A percentile compares a stretch with the other conserved stretches of the same genome.
Evolutionary conservation across 2,888 invertebrate species (phyloP).

Genomic region (Macrophya alboannulata): DNA sequence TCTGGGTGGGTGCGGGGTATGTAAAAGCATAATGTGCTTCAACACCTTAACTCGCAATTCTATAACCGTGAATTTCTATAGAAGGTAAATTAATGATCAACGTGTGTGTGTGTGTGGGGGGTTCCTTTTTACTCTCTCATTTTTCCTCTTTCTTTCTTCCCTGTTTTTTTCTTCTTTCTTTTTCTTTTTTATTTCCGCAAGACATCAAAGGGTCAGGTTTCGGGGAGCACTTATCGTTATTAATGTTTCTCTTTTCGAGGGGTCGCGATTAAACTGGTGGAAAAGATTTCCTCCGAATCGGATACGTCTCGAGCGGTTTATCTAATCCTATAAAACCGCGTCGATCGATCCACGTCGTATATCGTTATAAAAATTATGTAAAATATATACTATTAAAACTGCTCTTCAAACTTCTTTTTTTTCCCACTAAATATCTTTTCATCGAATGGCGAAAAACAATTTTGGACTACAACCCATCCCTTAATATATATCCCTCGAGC

Average conservation of each 20-base stretch:
- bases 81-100: conserved; percentile 26
- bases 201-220: not conserved
- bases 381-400: too few species aligned
- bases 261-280: not conserved
- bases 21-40: conserved; percentile 22
- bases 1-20: not conserved
- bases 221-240: conserved; percentile 35
- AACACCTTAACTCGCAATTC: conserved; percentile 21
- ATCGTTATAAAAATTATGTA: too few species aligned
- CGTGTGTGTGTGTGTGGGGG: not conserved
- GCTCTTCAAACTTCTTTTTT: too few species aligned
- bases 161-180: not conserved
- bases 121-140: not conserved
- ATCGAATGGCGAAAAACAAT: not conserved
- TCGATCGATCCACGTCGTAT: not conserved
- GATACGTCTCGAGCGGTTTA: not conserved
- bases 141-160: not conserved
- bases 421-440: too few species aligned
- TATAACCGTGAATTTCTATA: conserved; percentile 39
- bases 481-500: not conserved
- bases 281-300: not conserved
- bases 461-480: not conserved
- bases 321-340: not conserved
- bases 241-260: conserved; percentile 16
- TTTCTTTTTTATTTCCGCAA: not conserved